Conservation (phyloP, 2,797 vertebrate genomes). For the Pygocentrus nattereri region DNA sequence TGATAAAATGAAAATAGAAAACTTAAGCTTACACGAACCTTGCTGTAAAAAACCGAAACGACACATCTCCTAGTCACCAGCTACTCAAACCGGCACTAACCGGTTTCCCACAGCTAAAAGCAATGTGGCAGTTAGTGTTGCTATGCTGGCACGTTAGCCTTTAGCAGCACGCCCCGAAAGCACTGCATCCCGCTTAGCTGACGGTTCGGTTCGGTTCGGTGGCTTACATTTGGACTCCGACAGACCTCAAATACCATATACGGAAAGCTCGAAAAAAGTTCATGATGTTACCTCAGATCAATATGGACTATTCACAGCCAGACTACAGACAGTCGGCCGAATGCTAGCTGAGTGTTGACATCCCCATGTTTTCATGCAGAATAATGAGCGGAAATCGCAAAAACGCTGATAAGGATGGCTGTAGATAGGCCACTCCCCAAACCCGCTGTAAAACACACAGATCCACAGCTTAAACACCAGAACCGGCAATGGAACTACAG, state of each 20-base stretch:
- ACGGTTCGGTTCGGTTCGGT: neutral
- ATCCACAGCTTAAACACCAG: neutral
- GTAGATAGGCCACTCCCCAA: neutral
- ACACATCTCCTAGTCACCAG: neutral
- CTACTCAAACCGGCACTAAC: constrained; percentile 31
- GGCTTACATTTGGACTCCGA: too few species aligned
- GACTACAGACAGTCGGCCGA: neutral
- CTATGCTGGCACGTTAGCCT: neutral
- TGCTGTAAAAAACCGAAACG: neutral
- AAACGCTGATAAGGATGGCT: too few species aligned
- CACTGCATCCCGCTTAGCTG: neutral
- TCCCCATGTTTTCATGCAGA: constrained; percentile 24
- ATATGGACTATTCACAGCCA: neutral
- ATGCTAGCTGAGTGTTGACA: constrained; percentile 2
- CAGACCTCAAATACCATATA: neutral
- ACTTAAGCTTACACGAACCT: neutral
- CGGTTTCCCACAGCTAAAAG: neutral
- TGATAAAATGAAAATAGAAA: neutral
- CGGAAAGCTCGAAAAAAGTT: neutral
- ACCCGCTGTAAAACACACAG: too few species aligned
- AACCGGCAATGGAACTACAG: too few species aligned
- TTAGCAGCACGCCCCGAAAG: neutral
- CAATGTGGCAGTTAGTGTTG: neutral
- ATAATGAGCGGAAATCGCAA: neutral
- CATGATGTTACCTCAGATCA: neutral